Evolutionary conservation across 2,888 invertebrate genomes (phyloP).

Genomic region (Sminthurinus aureus): DNA sequence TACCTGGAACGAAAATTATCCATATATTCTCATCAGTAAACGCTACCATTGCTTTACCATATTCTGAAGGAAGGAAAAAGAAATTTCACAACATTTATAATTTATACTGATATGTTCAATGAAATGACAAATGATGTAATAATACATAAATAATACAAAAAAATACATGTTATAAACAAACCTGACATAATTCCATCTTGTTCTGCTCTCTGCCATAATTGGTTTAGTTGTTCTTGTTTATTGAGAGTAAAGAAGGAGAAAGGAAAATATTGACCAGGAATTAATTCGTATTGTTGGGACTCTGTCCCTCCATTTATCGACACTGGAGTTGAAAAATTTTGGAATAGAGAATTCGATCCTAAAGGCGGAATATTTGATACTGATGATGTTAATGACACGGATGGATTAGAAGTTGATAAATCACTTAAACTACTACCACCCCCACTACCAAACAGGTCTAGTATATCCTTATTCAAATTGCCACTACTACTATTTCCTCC

Average conservation of each 20-base stretch:
- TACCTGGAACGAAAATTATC: conserved; percentile 49
- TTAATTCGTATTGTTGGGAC: conserved; percentile 52
- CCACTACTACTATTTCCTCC: conserved; percentile 34
- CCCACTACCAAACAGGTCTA: conserved; percentile 80
- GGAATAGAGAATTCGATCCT: conserved; percentile 60
- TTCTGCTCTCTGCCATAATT: conserved; percentile 53
- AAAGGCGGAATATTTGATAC: neutral
- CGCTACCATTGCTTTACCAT: conserved; percentile 57
- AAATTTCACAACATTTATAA: neutral
- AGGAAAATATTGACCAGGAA: conserved; percentile 59
- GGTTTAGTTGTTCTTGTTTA: conserved; percentile 55
- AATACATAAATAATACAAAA: neutral
- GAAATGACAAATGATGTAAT: neutral
- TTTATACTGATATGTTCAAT: neutral
- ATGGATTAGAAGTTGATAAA: conserved; percentile 34
- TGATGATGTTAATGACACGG: neutral
- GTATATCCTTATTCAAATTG: conserved; percentile 71
- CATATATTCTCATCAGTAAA: conserved; percentile 58
- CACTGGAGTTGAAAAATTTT: conserved; percentile 67
- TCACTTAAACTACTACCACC: conserved; percentile 59
- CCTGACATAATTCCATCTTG: conserved; percentile 60
- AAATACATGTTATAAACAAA: conserved; percentile 34
- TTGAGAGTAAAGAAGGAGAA: conserved; percentile 54
- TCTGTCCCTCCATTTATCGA: conserved; percentile 33
- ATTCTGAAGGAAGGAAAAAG: conserved; percentile 49